A percentile compares a stretch with the other conserved stretches of the same genome.
These are phyloP conservation scores for Spea multiplicata DNA, from an alignment of 2,113 vertebrate species.

Conservation along the genomic window DNA sequence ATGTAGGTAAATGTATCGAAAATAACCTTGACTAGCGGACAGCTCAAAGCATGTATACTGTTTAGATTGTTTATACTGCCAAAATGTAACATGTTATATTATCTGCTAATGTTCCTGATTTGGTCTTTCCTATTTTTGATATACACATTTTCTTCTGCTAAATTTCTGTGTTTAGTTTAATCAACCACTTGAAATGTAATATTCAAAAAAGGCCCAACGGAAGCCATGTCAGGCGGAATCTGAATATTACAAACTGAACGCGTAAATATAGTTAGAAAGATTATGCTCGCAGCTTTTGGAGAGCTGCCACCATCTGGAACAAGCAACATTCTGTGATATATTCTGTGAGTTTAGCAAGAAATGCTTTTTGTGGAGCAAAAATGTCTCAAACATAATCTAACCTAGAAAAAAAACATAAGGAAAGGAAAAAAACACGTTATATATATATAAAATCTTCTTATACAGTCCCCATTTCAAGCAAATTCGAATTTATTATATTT, in stretches of 20 bases:
- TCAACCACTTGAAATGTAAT: slow-evolving; percentile 32
- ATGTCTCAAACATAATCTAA: no score
- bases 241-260: slow-evolving; percentile 24
- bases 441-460: no score
- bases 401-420: neutral
- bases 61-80: no score
- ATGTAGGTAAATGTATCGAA: no score
- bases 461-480: no score
- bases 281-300: slow-evolving; percentile 33
- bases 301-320: slow-evolving; percentile 25
- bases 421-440: no score
- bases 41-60: no score
- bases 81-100: no score
- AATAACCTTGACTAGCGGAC: no score
- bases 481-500: no score
- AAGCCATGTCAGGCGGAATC: slow-evolving; percentile 30
- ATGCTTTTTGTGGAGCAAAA: neutral
- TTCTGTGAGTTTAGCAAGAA: slow-evolving; percentile 16
- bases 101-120: neutral
- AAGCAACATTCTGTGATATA: slow-evolving; percentile 10
- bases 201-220: slow-evolving; percentile 35
- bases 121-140: slow-evolving; percentile 28
- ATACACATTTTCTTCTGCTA: slow-evolving; percentile 26
- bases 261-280: slow-evolving; percentile 28
- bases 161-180: slow-evolving; percentile 28